Base-by-base conservation (phyloP, 2,113 vertebrate genomes). In the Chelonoidis abingdonii region DNA sequence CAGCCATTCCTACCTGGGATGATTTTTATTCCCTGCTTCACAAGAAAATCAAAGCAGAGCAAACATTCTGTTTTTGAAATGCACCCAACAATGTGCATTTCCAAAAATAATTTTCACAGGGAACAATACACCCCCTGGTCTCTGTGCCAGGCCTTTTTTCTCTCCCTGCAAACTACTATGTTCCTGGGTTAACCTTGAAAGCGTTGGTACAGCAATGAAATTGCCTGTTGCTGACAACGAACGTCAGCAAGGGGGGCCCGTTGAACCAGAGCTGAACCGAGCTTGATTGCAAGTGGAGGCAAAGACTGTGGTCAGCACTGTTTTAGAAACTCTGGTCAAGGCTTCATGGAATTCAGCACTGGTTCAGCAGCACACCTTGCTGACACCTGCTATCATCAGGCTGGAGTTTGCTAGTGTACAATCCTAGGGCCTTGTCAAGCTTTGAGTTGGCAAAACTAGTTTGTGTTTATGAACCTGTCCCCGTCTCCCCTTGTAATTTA, bases 51-150 rank as follows among this genome's bases (percentile, higher is more conserved):
- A 6, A 24, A 31, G 53, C 16, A 52, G 38, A 69, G 7, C 49
- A 4, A 13, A 0, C 0, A 0, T 25, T 6, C 65, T 17, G 10
- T 49, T 13, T 49, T 0, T 4, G 53, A 14, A 2, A 13, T 1
- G 24, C 76, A 19, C 3, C 35, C 2, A 27, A 7, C 38, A 83
- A 21, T 41, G 47, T 3, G 83, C 59, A 88, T 27, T 35, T 86
- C 92, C 14, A 1, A 49, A 72, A 38, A 54, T 78, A 6, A 0
- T 52, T 89, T 81, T 38, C 93, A 2, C 0, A 5, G 81, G 78
- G 54, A 89, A 22, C 0, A 1, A 81, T 0, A 3, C 54, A 10
- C 59, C 14, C 49, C 16, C 41, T 1, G 52, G 13, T 13, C 52
- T 76, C 8, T 0, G 1, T 65, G 3, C 52, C 1, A 35, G 29